Evolutionary conservation across 2,113 vertebrate species (phyloP).

Genomic region (Corythaixoides concolor): DNA sequence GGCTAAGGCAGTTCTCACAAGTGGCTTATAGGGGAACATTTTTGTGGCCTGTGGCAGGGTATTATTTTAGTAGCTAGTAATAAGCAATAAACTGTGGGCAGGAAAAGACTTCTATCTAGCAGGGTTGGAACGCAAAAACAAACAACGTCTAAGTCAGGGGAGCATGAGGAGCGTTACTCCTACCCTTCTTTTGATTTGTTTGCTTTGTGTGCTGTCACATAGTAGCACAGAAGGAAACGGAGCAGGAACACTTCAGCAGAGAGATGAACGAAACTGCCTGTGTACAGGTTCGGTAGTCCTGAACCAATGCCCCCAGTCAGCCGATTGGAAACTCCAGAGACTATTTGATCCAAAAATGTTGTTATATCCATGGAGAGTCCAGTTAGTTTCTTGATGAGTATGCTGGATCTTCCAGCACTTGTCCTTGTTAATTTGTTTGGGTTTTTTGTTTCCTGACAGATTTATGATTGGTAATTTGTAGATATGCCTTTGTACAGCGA

Average conservation of each 20-base stretch:
- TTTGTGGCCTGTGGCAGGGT: constrained; percentile 33
- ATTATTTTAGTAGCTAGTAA: constrained; percentile 57
- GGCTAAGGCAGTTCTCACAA: background rate
- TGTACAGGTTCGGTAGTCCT: background rate
- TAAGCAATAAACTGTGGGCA: constrained; percentile 26
- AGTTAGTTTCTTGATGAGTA: background rate
- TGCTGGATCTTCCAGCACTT: background rate
- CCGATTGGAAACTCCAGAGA: background rate
- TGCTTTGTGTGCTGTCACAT: background rate
- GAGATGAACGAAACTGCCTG: background rate
- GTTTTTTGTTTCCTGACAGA: background rate
- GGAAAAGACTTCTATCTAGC: constrained; percentile 2
- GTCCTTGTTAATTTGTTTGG: background rate
- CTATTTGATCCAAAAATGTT: background rate
- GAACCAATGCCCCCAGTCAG: background rate
- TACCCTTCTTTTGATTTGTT: background rate
- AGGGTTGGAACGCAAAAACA: background rate
- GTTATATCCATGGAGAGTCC: background rate
- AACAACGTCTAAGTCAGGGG: background rate
- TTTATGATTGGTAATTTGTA: background rate
- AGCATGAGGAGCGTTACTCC: background rate
- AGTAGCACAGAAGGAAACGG: background rate
- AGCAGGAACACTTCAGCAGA: background rate
- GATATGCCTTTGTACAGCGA: background rate
- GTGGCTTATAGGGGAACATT: constrained; percentile 24